These are phyloP conservation scores for Microplitis deprimator DNA, from an alignment of 2,888 invertebrate species.

Conservation along the genomic window DNA sequence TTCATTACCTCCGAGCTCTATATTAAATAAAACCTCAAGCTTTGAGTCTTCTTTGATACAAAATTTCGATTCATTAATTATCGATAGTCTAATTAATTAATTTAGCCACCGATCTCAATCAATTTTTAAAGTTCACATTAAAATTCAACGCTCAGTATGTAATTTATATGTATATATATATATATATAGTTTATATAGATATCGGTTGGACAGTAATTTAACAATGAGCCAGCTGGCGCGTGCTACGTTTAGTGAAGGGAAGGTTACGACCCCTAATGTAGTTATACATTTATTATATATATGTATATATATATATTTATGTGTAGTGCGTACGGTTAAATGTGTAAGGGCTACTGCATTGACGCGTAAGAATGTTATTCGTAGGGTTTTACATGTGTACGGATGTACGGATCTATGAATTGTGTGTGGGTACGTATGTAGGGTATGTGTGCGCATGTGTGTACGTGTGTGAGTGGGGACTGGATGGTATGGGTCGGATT, in stretches of 20 bases:
- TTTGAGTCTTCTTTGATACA: neutral
- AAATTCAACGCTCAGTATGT: too few relatives aligned
- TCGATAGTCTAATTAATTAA: too few relatives aligned
- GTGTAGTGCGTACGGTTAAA: slow-evolving; percentile 29
- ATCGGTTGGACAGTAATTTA: slow-evolving; percentile 69
- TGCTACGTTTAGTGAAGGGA: slow-evolving; percentile 60
- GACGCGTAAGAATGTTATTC: slow-evolving; percentile 43
- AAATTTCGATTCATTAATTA: neutral
- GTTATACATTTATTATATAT: slow-evolving; percentile 57
- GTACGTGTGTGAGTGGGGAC: too few relatives aligned
- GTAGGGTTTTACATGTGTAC: slow-evolving; percentile 3
- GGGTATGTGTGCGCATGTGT: too few relatives aligned
- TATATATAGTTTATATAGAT: slow-evolving; percentile 59
- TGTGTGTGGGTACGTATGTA: slow-evolving; percentile 21
- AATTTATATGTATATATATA: neutral
- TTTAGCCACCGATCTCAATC: too few relatives aligned
- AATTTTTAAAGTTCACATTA: too few relatives aligned
- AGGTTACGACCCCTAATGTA: slow-evolving; percentile 69
- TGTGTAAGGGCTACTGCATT: neutral
- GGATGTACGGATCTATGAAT: slow-evolving; percentile 6
- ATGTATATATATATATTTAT: slow-evolving; percentile 54
- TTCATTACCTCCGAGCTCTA: neutral
- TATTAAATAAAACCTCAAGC: neutral
- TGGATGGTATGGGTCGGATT: too few relatives aligned
- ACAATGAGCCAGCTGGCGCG: slow-evolving; percentile 72